phyloP scores from a whole-genome alignment of 2,113 vertebrate genomes.

The Loxodonta africana region DNA sequence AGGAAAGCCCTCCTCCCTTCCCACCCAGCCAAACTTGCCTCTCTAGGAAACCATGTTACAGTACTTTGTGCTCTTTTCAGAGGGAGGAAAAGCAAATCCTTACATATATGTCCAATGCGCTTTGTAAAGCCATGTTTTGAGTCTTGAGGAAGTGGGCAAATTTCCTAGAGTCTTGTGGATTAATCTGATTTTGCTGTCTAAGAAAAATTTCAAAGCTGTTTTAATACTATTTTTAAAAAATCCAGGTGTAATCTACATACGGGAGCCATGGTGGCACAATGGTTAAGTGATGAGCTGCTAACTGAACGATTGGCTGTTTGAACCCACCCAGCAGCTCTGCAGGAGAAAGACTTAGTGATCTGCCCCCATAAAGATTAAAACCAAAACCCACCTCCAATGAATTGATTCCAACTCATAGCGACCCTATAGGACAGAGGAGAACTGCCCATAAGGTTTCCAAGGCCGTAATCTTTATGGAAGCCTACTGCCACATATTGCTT shows the following conservation, averaged over 20 bases:
- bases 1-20: neutral
- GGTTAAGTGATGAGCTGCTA: neutral
- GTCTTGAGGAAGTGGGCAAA: neutral
- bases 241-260: neutral
- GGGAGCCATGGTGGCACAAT: too few relatives aligned
- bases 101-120: neutral
- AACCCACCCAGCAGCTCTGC: neutral
- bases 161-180: neutral
- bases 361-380: neutral
- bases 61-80: neutral
- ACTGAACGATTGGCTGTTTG: neutral
- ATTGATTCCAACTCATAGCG: neutral
- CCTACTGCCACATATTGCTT: neutral
- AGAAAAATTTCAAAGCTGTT: neutral
- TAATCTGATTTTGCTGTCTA: neutral
- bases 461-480: neutral
- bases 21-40: neutral
- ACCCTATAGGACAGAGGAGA: neutral
- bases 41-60: neutral
- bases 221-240: slow-evolving; percentile 14
- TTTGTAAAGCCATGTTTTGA: slow-evolving; percentile 5
- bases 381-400: neutral
- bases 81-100: neutral
- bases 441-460: neutral
- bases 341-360: neutral